Evolutionary conservation across 2,797 vertebrate genomes (phyloP).

Genomic region (Chaetodon trifasciatus): DNA sequence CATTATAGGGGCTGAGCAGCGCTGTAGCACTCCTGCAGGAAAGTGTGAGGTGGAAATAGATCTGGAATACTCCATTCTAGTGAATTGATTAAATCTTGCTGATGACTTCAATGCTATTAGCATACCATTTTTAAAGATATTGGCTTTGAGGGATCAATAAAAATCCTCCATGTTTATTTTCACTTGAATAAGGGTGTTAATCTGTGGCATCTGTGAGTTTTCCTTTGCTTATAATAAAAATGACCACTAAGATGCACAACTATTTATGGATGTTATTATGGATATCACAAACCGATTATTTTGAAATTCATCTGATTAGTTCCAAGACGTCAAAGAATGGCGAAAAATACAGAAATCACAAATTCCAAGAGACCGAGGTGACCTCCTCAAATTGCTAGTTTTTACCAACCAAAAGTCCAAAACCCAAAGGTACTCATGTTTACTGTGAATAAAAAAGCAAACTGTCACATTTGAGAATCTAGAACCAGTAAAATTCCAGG

Average conservation of each 20-base stretch:
- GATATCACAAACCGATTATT: too few species aligned
- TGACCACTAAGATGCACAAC: neutral
- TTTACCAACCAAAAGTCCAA: neutral
- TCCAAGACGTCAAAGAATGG: neutral
- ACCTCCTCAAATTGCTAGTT: neutral
- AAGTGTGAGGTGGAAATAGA: slow-evolving; percentile 66
- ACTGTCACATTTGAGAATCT: neutral
- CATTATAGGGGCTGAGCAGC: slow-evolving; percentile 71
- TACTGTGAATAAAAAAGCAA: neutral
- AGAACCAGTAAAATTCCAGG: too few species aligned
- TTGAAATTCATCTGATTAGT: too few species aligned
- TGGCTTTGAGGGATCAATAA: slow-evolving; percentile 58
- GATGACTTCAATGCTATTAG: slow-evolving; percentile 65
- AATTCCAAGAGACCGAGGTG: neutral
- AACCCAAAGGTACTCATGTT: neutral
- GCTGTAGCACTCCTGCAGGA: slow-evolving; percentile 43
- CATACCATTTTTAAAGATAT: slow-evolving; percentile 54
- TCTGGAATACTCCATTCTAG: slow-evolving; percentile 64
- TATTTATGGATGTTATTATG: neutral
- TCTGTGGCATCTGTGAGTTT: slow-evolving; percentile 4
- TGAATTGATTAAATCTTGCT: slow-evolving; percentile 71
- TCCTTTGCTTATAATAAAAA: slow-evolving; percentile 8
- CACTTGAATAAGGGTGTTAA: neutral
- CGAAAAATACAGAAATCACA: neutral
- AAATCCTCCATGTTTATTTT: slow-evolving; percentile 50